Percentiles rank a stretch among this genome's conserved stretches.
phyloP scores from a whole-genome alignment of 2,797 vertebrate genomes.

The Sebastes flavidus region DNA sequence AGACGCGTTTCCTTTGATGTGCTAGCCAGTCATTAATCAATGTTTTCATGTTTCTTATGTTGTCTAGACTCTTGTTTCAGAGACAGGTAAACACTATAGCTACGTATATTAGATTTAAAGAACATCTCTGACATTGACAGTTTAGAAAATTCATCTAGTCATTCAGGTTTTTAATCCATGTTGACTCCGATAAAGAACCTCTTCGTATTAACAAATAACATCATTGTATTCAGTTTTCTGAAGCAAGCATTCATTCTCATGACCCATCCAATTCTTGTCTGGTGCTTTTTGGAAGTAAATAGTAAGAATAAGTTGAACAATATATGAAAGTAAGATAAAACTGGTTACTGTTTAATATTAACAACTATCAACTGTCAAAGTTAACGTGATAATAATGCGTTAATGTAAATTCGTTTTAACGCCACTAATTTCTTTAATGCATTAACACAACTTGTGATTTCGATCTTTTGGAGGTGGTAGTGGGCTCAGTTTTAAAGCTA shows the following conservation, averaged over 20 bases:
- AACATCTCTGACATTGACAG: background rate
- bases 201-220: background rate
- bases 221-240: background rate
- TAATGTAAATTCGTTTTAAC: no score
- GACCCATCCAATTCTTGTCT: background rate
- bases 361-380: background rate
- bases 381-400: no score
- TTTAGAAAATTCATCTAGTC: background rate
- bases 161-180: background rate
- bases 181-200: background rate
- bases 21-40: conserved; percentile 35
- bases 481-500: no score
- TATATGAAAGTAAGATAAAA: background rate
- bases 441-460: no score
- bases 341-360: background rate
- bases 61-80: conserved; percentile 28
- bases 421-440: no score
- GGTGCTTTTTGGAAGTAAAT: no score
- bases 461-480: no score
- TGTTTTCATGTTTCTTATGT: conserved; percentile 23
- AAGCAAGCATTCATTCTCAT: background rate
- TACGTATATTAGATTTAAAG: background rate
- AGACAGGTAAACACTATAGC: background rate
- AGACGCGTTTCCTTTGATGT: conserved; percentile 40
- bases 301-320: background rate